Conservation (phyloP, 2,113 vertebrate genomes). For the Circaetus gallicus region DNA sequence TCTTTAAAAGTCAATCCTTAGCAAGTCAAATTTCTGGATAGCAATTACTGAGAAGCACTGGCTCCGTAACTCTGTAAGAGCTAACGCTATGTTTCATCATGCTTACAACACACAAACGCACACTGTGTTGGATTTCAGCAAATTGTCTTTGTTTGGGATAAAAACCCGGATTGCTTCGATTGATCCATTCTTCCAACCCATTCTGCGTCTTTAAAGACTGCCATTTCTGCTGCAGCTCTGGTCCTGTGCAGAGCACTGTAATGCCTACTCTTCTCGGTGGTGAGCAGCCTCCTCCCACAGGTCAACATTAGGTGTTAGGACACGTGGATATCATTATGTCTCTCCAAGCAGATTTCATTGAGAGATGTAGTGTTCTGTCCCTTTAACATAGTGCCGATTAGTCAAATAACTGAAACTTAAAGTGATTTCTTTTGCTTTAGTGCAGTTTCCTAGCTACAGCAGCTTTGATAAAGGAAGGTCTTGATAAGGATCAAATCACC, state of each 20-base stretch:
- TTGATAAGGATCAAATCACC: background rate
- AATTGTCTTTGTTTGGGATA: background rate
- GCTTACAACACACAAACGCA: background rate
- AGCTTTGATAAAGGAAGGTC: background rate
- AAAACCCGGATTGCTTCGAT: background rate
- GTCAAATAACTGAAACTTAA: background rate
- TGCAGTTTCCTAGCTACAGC: background rate
- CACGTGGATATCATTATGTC: rapidly evolving
- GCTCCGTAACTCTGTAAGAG: background rate
- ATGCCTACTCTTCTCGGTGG: background rate
- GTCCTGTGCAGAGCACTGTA: background rate
- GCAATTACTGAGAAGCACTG: background rate
- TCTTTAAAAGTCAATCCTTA: background rate
- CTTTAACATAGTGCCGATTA: background rate
- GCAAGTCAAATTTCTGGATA: background rate
- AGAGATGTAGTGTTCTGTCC: background rate
- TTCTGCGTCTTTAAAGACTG: background rate
- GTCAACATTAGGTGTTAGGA: background rate
- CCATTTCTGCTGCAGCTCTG: background rate
- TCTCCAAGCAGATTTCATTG: background rate
- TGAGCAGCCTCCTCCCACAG: background rate
- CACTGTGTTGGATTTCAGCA: background rate
- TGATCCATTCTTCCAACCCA: background rate
- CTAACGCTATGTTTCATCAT: background rate
- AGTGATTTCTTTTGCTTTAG: background rate